These are phyloP conservation scores for Amblyornis subalaris DNA, from an alignment of 2,113 vertebrate species.

Conservation along the genomic window DNA sequence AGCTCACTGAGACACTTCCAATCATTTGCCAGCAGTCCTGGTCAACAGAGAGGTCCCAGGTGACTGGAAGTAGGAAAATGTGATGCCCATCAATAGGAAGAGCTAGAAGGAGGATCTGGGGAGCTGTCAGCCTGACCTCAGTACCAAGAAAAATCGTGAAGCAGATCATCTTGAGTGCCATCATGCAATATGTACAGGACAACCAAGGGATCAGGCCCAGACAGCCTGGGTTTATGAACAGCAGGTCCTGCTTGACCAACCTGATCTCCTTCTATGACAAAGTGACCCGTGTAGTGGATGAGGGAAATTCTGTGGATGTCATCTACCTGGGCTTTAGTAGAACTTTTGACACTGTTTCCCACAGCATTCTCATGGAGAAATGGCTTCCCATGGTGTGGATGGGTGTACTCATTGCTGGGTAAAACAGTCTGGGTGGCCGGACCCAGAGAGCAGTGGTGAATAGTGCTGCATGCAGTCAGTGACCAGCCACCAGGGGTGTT, in stretches of 20 bases:
- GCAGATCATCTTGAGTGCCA: not conserved
- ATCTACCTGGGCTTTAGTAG: too few species aligned
- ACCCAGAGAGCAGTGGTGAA: not conserved
- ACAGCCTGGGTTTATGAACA: not conserved
- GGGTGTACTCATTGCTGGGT: not conserved
- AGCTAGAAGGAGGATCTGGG: not conserved
- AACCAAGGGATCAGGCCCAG: not conserved
- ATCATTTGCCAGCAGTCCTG: not conserved
- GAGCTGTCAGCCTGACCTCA: not conserved
- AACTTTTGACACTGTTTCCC: not conserved
- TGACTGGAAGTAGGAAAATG: not conserved
- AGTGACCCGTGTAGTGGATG: not conserved
- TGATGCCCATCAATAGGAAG: not conserved
- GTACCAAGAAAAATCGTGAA: not conserved
- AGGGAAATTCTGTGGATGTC: not conserved
- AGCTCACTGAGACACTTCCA: not conserved
- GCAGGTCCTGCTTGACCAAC: not conserved
- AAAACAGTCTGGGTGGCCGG: not conserved
- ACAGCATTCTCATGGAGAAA: not conserved
- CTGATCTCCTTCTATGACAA: not conserved
- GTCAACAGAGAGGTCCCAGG: not conserved
- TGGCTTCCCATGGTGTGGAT: not conserved
- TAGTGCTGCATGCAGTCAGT: not conserved
- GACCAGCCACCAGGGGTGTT: not conserved
- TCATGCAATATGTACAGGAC: not conserved